Evolutionary conservation across 2,888 invertebrate species (phyloP), one percentile per base, ranked within the genome.

Genomic region (Itoplectis maculator): DNA sequence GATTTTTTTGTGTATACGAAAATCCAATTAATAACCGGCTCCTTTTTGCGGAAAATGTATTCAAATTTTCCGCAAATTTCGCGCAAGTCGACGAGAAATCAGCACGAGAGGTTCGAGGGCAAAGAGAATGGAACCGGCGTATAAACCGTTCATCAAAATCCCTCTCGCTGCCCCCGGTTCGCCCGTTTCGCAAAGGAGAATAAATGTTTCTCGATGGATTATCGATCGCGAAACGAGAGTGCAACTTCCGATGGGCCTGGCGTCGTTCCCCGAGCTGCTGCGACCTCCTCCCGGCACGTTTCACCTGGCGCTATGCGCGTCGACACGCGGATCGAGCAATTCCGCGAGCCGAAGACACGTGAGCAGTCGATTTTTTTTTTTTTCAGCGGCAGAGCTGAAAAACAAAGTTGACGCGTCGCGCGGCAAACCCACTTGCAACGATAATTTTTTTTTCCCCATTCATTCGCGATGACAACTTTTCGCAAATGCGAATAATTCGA

Each of bases 181-280:
- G 7, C 51, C 69, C 56, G 66, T 76, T 76, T 56, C 47, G 47
- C 18, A 81, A 72, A 81, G 70, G 56, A 78, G 65, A 80, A 84
- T 82, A 74, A 82, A 82, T 84, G 82, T 84, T 84, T 74, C 70
- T 79, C 79, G 77, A 82, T 82, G 82, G 77, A 70, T 70, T 82
- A 82, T 84, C 74, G 82, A 84, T 84, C 79, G 76, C 20, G 73
- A 63, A 70, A 72, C 59, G 70, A 77, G 80, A 80, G 81, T 70
- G 70, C 68, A 65, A 66, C 76, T 69, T 83, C 68, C 79, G 80
- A 77, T 74, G 56, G 56, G 47, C 37, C 68, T 45, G 69, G 54
- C 69, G 20, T 40, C 54, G 51, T 29, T 29, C 40, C 3, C 7
- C 40, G 40, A 20, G 49, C 65, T 35, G n/a, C 42, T 5, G 29